Evolutionary conservation across 2,113 vertebrate genomes (phyloP).

Genomic region (Myrmecophaga tridactyla): DNA sequence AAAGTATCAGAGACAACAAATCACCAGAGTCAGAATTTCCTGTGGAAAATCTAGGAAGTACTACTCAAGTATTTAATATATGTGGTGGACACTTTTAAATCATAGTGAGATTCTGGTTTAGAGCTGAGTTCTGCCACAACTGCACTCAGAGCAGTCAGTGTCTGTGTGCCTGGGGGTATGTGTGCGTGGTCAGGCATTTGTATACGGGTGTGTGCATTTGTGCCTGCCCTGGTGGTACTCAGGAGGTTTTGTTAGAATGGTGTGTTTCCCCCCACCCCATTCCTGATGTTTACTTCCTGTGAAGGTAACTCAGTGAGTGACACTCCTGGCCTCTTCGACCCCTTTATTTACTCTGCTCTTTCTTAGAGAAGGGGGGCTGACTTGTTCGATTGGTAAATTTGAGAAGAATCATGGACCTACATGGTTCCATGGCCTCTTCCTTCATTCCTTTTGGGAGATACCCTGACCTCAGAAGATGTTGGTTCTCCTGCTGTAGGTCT

Average conservation of each 20-base stretch:
- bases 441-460: background rate
- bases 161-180: background rate
- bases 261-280: background rate
- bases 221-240: rapidly evolving
- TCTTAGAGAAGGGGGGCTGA: background rate
- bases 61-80: background rate
- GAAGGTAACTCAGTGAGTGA: background rate
- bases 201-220: rapidly evolving
- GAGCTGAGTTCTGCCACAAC: background rate
- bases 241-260: background rate
- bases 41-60: background rate
- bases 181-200: too few species aligned
- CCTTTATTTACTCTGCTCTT: background rate
- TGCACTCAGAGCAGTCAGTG: background rate
- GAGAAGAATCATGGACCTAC: background rate
- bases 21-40: background rate
- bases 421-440: background rate
- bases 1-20: background rate
- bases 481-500: background rate
- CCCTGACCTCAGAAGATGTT: background rate
- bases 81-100: background rate
- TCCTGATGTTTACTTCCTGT: background rate
- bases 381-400: background rate
- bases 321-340: background rate
- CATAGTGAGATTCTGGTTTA: background rate